Evolutionary conservation across 2,113 vertebrate species (phyloP).

Genomic region (Tetrao urogallus): DNA sequence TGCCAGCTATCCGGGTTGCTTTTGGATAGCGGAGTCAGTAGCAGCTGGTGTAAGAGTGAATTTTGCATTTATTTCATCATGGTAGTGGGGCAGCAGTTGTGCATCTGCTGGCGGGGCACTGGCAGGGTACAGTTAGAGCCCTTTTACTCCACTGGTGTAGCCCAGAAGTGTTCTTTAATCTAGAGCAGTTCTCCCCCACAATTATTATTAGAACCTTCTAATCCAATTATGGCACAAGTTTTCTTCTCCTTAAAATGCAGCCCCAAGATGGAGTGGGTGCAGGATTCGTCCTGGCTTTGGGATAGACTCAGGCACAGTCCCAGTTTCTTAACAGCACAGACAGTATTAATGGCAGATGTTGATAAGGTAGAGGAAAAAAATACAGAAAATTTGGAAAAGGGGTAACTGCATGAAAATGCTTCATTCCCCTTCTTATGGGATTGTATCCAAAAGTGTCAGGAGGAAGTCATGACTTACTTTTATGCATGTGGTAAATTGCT

Average conservation of each 20-base stretch:
- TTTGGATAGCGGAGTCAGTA: background rate
- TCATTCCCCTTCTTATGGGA: constrained; percentile 31
- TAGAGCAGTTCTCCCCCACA: background rate
- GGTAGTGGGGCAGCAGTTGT: background rate
- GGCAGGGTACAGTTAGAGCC: background rate
- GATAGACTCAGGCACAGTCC: background rate
- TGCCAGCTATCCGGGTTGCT: background rate
- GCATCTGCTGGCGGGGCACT: background rate
- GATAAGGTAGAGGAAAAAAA: constrained; percentile 24
- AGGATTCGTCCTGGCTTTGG: background rate
- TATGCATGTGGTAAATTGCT: constrained; percentile 36
- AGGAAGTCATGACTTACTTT: constrained; percentile 64
- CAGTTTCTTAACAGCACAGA: background rate
- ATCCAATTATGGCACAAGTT: background rate
- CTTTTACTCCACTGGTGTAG: background rate
- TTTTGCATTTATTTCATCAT: background rate
- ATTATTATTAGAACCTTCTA: background rate
- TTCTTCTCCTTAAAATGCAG: background rate
- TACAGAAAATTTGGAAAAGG: background rate
- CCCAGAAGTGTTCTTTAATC: background rate
- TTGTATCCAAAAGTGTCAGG: background rate
- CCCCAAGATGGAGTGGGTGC: background rate
- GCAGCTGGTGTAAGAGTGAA: background rate
- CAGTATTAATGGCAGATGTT: background rate
- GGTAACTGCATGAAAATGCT: constrained; percentile 26